Evolutionary conservation across 2,797 vertebrate genomes (phyloP).

Genomic region (Enteromius afrohamiltoni): DNA sequence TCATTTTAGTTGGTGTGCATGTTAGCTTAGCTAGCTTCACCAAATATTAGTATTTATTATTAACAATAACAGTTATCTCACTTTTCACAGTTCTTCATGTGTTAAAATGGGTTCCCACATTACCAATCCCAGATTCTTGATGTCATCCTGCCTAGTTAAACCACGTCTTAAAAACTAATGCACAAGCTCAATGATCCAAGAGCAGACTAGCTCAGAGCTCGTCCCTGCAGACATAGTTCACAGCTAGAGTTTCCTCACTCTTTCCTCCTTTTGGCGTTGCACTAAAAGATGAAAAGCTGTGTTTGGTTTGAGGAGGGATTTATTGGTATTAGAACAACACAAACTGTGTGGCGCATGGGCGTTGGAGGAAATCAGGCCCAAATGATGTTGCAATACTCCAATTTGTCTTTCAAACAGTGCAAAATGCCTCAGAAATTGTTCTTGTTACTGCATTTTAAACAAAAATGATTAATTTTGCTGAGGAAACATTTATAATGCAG

Average conservation of each 20-base stretch:
- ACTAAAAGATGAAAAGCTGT: conserved; percentile 43
- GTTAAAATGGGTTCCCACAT: conserved; percentile 23
- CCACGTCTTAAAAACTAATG: conserved; percentile 37
- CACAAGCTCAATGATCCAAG: conserved; percentile 34
- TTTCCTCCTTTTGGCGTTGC: conserved; percentile 31
- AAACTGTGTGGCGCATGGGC: conserved; percentile 26
- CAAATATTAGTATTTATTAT: neutral
- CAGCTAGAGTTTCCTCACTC: conserved; percentile 27
- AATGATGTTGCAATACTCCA: conserved; percentile 21
- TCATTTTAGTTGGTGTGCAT: neutral
- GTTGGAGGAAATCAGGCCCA: conserved; percentile 13
- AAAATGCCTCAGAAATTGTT: conserved; percentile 9
- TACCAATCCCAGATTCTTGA: conserved; percentile 22
- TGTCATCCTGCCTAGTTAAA: conserved; percentile 41
- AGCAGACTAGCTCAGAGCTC: conserved; percentile 27
- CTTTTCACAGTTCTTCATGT: conserved; percentile 7
- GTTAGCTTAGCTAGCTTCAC: neutral
- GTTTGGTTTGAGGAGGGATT: conserved; percentile 39
- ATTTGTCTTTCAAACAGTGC: neutral
- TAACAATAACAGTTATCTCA: neutral
- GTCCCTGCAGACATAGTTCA: conserved; percentile 18
- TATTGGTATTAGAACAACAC: conserved; percentile 34
- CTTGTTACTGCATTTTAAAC: neutral
- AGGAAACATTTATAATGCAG: neutral
- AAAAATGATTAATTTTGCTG: neutral